These are phyloP conservation scores for Aplocera efformata DNA, from an alignment of 2,888 invertebrate genomes.

Conservation along the genomic window DNA sequence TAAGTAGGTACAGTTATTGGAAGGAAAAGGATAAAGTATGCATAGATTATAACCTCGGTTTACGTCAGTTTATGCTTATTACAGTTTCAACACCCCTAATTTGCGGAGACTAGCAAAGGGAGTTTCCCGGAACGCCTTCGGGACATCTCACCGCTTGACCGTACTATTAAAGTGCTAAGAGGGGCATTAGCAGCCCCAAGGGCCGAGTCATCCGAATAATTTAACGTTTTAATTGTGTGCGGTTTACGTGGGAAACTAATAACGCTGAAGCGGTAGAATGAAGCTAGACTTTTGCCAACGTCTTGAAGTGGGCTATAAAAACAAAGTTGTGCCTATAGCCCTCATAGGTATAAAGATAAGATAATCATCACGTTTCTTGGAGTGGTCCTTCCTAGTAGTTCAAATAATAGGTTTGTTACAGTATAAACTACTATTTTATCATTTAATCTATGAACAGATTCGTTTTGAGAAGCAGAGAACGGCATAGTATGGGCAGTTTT, in stretches of 20 bases:
- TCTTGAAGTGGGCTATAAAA: background rate
- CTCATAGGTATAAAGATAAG: no score
- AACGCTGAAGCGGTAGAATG: background rate
- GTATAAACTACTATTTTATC: no score
- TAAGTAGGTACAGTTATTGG: no score
- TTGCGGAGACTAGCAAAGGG: constrained; percentile 74
- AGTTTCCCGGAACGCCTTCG: constrained; percentile 64
- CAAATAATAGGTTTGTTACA: no score
- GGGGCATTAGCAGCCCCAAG: constrained; percentile 70
- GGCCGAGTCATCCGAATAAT: constrained; percentile 72
- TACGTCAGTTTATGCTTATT: constrained; percentile 1
- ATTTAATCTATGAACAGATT: no score
- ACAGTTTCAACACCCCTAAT: constrained; percentile 48
- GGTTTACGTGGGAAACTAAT: constrained; percentile 41
- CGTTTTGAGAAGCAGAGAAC: no score
- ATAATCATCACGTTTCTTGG: no score
- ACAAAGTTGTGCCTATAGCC: no score
- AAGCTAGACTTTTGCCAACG: background rate
- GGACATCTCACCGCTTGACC: constrained; percentile 68
- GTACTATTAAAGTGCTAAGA: constrained; percentile 79
- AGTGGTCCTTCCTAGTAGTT: no score
- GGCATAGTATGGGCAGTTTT: no score
- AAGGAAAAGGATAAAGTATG: no score
- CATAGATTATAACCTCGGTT: no score
- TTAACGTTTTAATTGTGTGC: constrained; percentile 71